phyloP scores from a whole-genome alignment of 2,113 vertebrate genomes.

The Sylvia atricapilla region DNA sequence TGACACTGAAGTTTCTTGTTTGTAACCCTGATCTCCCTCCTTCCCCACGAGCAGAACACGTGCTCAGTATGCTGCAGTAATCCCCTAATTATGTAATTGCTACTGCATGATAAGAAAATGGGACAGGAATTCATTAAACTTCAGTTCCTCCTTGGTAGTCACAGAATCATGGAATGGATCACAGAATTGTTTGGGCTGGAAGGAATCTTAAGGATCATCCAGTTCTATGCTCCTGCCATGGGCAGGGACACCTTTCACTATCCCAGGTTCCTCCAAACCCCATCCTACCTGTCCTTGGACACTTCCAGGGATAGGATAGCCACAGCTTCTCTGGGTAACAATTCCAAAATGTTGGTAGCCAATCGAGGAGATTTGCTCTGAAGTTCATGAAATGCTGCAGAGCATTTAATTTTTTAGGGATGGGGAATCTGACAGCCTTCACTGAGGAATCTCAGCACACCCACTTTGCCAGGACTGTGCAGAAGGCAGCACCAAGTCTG shows the following conservation, averaged over 20 bases:
- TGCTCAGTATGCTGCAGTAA: neutral
- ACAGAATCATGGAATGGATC: neutral
- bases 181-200: neutral
- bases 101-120: slow-evolving; percentile 4
- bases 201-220: neutral
- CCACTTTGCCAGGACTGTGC: neutral
- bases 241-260: neutral
- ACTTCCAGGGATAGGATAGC: neutral
- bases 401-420: neutral
- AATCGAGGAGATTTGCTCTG: neutral
- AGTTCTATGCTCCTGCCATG: neutral
- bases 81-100: neutral
- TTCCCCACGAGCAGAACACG: neutral
- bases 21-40: neutral
- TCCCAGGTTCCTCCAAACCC: neutral
- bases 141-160: neutral
- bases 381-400: neutral
- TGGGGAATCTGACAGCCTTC: neutral
- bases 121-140: slow-evolving; percentile 19
- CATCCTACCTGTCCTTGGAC: too few relatives aligned
- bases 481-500: neutral
- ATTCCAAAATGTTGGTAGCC: neutral
- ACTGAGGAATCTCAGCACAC: neutral
- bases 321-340: neutral
- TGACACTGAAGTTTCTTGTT: neutral